phyloP scores from a whole-genome alignment of 2,888 invertebrate species.

The Drosophila limbata region DNA sequence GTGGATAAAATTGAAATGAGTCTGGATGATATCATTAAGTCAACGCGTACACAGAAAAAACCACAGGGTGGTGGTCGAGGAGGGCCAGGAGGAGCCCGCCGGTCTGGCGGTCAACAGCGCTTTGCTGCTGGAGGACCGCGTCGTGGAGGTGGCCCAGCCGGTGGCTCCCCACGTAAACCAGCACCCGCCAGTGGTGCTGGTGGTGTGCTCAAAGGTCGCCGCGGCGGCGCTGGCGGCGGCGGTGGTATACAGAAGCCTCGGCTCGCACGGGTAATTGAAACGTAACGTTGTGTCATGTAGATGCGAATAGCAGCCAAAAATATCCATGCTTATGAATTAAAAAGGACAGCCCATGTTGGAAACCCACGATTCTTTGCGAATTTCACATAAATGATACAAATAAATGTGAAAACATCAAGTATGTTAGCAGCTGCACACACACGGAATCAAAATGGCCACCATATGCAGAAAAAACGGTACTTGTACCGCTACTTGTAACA shows the following conservation, averaged over 20 bases:
- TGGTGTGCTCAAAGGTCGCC: slow-evolving; percentile 89
- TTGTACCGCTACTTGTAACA: slow-evolving; percentile 42
- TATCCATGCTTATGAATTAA: slow-evolving; percentile 59
- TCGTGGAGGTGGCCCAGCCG: slow-evolving; percentile 85
- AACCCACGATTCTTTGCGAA: slow-evolving; percentile 33
- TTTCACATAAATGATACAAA: slow-evolving; percentile 39
- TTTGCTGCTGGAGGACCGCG: slow-evolving; percentile 84
- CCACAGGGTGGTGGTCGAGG: slow-evolving; percentile 87
- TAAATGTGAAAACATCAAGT: slow-evolving; percentile 30
- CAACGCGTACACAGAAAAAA: slow-evolving; percentile 88
- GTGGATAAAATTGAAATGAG: slow-evolving; percentile 98
- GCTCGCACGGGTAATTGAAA: slow-evolving; percentile 84
- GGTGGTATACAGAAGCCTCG: slow-evolving; percentile 87
- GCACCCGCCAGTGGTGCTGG: slow-evolving; percentile 80
- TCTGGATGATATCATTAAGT: slow-evolving; percentile 98
- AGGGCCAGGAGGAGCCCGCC: slow-evolving; percentile 85
- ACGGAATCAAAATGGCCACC: slow-evolving; percentile 58
- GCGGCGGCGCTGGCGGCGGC: slow-evolving; percentile 86
- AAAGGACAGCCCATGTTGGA: slow-evolving; percentile 56
- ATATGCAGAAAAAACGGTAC: slow-evolving; percentile 46
- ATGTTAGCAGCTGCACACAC: slow-evolving; percentile 41
- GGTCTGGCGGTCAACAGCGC: slow-evolving; percentile 86
- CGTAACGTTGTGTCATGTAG: slow-evolving; percentile 68
- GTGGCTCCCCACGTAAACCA: slow-evolving; percentile 80
- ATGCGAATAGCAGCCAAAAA: slow-evolving; percentile 58